These are phyloP conservation scores for Chlamydotis undulata DNA, from an alignment of 2,113 vertebrate genomes.

Conservation along the genomic window DNA sequence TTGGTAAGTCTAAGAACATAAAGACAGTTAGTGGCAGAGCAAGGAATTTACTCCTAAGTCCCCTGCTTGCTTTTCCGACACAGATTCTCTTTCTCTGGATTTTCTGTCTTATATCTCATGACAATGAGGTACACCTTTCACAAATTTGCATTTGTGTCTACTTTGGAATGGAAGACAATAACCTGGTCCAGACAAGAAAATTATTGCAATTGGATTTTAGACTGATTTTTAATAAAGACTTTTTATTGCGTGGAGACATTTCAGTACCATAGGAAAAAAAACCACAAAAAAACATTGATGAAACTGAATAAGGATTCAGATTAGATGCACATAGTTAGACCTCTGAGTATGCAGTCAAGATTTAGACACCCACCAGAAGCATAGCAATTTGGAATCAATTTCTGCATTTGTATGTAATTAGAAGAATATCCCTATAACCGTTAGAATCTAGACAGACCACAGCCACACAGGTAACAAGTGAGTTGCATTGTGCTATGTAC, in stretches of 20 bases:
- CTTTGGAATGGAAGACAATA: neutral
- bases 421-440: neutral
- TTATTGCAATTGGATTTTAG: neutral
- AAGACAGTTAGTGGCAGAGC: neutral
- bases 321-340: neutral
- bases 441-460: neutral
- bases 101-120: neutral
- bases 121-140: neutral
- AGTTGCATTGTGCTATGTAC: neutral
- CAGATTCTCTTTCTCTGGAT: neutral
- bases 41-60: neutral
- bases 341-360: neutral
- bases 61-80: neutral
- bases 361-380: neutral
- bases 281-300: neutral
- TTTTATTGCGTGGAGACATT: neutral
- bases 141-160: neutral
- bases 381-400: neutral
- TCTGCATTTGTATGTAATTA: neutral
- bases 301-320: neutral
- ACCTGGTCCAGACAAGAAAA: neutral
- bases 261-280: neutral
- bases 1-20: neutral
- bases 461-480: neutral
- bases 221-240: neutral